Evolutionary conservation across 2,888 invertebrate genomes (phyloP), one percentile per base, ranked within the genome.

Genomic region (Chalcosyrphus nemorum): DNA sequence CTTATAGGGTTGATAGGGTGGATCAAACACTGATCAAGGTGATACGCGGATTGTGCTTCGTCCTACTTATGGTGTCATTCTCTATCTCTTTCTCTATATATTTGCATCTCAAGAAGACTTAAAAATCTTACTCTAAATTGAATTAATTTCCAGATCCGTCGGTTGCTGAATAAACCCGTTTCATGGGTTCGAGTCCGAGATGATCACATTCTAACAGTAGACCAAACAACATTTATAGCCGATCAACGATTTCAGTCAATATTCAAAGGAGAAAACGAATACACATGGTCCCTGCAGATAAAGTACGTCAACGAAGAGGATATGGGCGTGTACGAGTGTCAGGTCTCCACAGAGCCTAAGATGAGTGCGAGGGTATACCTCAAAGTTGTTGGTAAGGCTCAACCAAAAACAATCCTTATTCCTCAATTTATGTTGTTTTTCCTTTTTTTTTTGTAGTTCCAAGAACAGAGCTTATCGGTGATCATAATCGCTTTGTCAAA

Each of bases 271-370:
- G 94, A 95, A 86, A 94, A 95, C 61, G 96, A 97, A 92, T 97
- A 96, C 87, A 89, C 89, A 17, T 97, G 97, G 97, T 97, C 97
- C 11, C 92, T 98, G 86, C 97, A 97, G 93, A 95, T 96, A 88
- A 97, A 97, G 92, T 97, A 96, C 92, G 97, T 96, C 87, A 96
- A 96, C 91, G 94, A 95, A 81, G 93, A 95, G 86, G 97, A 97
- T 92, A 95, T 96, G 86, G 97, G 97, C 86, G 94, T 96, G 91
- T 97, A 97, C 92, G 97, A 97, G 93, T 97, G 97, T 92, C 97
- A 97, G 94, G 96, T 97, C 89, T 96, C 97, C 92, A 97, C 97
- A 82, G 97, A 97, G 92, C 97, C 97, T 88, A 97, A 97, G 93
- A 96, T 96, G 94, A 97, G 97, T 92, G 96, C 97, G 92, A 95